These are phyloP conservation scores for Alauda arvensis DNA, from an alignment of 2,797 vertebrate species.

Conservation along the genomic window DNA sequence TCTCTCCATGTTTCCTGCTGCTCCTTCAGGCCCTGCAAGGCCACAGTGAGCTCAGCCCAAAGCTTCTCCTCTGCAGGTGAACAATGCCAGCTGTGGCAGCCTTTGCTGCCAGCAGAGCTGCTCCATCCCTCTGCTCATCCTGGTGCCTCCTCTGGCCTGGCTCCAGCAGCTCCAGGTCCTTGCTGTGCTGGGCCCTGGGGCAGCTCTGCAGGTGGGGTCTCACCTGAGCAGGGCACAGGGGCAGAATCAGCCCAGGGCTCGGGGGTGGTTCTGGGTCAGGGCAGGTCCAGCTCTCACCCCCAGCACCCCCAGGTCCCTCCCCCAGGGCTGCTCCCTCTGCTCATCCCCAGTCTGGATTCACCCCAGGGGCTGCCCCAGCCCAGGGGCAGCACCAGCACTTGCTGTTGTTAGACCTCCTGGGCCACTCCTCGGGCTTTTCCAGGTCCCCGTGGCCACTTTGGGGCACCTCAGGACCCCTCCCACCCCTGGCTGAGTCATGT, in stretches of 20 bases:
- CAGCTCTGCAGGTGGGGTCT: background rate
- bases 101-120: background rate
- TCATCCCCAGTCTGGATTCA: background rate
- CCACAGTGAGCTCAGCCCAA: background rate
- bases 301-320: background rate
- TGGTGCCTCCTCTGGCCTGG: background rate
- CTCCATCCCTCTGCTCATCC: background rate
- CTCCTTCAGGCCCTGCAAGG: background rate
- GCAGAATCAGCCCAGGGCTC: background rate
- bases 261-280: background rate
- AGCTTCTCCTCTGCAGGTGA: background rate
- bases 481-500: accelerated
- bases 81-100: background rate
- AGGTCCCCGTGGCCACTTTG: accelerated
- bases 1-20: background rate
- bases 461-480: background rate
- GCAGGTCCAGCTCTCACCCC: background rate
- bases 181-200: background rate
- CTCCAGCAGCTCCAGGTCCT: background rate
- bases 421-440: background rate
- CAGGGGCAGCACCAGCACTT: background rate
- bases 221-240: background rate
- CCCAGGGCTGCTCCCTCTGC: background rate
- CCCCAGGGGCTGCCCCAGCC: accelerated
- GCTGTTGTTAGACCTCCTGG: background rate